Evolutionary conservation across 2,888 invertebrate species (phyloP), one percentile per base, ranked within the genome.

Genomic region (Carcina quercana): DNA sequence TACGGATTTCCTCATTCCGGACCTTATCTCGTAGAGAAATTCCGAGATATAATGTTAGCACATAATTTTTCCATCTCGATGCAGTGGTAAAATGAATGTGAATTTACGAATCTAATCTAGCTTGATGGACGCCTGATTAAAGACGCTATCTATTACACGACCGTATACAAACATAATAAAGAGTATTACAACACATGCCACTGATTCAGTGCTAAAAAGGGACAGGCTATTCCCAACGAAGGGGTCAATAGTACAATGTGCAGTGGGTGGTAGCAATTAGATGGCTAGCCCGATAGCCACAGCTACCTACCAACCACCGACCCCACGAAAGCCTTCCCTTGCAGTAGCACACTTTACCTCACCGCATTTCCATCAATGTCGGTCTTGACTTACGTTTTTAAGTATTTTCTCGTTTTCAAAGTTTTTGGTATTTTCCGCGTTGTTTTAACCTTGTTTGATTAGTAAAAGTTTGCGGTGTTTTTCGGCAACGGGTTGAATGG

Each of bases 231-330:
- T 61, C 53, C 59, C 54, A 43, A 36, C 37, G 35, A 41, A 40
- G 53, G 59, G 52, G 47, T 49, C 41, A 53, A 45, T 41, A 10
- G 24, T 11, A 10, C 6, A 11, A 24, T 11, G 50, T 60, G 55
- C 58, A 61, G 52, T 47, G 42, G 53, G 51, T 40, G 58, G 59
- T 42, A 53, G 58, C 67, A 74, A 76, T 73, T 75, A 79, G 78
- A 80, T 78, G 62, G 57, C 63, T 59, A 58, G 57, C 35, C 59
- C 56, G 74, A 79, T 79, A 75, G 65, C 63, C 59, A 55, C 44
- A 47, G 45, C 53, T 55, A 52, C 56, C 57, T 51, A 55, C 66
- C 44, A 47, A 45, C 53, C 54, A 52, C 56, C 57, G 50, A 55
- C 66, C 63, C 54, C 50, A 52, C 46, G 45, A 47, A 55, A 56